Percentiles rank a stretch among this genome's conserved stretches.
These are phyloP conservation scores for Pilophorus perplexus DNA, from an alignment of 2,888 invertebrate genomes.

Conservation along the genomic window DNA sequence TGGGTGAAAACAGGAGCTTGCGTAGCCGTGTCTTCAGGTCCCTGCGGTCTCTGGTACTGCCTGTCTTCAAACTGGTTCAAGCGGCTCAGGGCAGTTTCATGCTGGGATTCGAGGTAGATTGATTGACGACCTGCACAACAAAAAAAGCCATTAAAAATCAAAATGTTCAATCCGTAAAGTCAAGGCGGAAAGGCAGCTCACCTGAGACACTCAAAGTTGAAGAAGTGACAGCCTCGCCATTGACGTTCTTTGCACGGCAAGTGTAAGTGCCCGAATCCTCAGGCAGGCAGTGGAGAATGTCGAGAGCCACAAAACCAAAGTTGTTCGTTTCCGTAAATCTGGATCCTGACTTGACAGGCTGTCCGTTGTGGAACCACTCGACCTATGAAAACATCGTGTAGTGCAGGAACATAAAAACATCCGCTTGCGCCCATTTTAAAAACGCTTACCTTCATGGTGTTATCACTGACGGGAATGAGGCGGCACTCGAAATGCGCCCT, in stretches of 20 bases:
- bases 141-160: constrained; percentile 6
- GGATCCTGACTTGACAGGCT: constrained; percentile 83
- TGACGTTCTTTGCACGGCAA: constrained; percentile 84
- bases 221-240: constrained; percentile 91
- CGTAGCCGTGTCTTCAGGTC: constrained; percentile 73
- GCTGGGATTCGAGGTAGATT: constrained; percentile 82
- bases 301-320: constrained; percentile 95
- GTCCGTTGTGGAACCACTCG: constrained; percentile 92
- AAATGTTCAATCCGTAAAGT: not conserved
- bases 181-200: constrained; percentile 51
- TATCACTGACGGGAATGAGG: constrained; percentile 88
- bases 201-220: constrained; percentile 81
- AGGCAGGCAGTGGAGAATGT: constrained; percentile 91
- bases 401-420: not conserved
- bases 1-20: constrained; percentile 91
- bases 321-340: constrained; percentile 94
- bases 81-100: constrained; percentile 78
- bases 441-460: constrained; percentile 70
- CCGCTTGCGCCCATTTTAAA: not conserved
- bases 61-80: constrained; percentile 79
- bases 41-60: constrained; percentile 67
- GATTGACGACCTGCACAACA: constrained; percentile 64
- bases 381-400: constrained; percentile 53
- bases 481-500: constrained; percentile 92
- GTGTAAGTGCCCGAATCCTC: constrained; percentile 97